Base-by-base conservation (phyloP, 2,113 vertebrate species). In the Bothrops jararaca region DNA sequence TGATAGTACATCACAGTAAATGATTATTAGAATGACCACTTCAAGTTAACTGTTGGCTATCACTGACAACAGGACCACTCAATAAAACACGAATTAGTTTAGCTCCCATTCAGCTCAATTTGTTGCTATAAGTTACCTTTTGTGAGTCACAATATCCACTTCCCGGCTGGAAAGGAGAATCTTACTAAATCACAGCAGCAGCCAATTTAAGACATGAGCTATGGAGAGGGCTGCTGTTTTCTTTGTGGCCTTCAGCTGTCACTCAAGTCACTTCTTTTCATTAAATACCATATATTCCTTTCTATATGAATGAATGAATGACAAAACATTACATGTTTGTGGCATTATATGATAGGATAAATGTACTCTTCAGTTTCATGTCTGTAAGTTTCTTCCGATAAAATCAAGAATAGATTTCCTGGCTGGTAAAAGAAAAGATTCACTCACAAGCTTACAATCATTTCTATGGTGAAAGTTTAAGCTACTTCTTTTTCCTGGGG, bases 51-150 rank as follows among this genome's bases (percentile, higher is more conserved):
- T 95, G 94, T 96, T 89, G 93, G 93, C 95, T 96, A 95, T 95
- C 91, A 34, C 90, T 94, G 95, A 93, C 93, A 91, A 94, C 93
- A 94, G 92, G 53, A 92, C 89, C 94, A 94, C 96, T 97, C 95
- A 96, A 97, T 95, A 95, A 94, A 92, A 94, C 92, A 87, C 92
- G 96, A 96, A 95, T 96, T 95, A 96, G 94, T 96, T 95, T 93
- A 93, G 93, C 96, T 95, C 96, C 97, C 96, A 98, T 98, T 98
- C 97, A 96, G 97, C 96, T 97, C 98, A 98, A 98, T 98, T 98
- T 98, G 98, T 97, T 98, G 97, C 98, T 98, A 96, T 97, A 98
- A 98, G 98, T 97, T 98, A 97, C 97, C 97, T 98, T 97, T 98
- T 97, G 96, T 97, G 97, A 97, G 95, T 97, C 97, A 97, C 98